Evolutionary conservation across 2,888 invertebrate species (phyloP).

Genomic region (Zeuzera pyrina): DNA sequence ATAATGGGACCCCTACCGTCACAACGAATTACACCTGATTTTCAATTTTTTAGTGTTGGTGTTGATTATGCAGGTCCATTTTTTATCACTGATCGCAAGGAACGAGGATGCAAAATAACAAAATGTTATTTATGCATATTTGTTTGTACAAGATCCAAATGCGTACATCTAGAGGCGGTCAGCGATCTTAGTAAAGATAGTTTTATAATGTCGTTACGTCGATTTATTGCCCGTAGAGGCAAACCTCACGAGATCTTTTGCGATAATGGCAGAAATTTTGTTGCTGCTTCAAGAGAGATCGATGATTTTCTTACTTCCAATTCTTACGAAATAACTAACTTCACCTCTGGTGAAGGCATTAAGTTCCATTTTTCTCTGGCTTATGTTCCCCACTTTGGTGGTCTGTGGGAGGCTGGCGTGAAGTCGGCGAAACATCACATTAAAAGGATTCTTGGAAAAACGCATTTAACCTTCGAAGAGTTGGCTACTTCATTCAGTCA

Average conservation of each 20-base stretch:
- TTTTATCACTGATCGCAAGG: constrained; percentile 3
- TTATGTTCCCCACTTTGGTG: constrained; percentile 5
- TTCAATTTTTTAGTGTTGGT: constrained; percentile 5
- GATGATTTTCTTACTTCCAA: too few relatives aligned
- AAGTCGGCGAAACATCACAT: constrained; percentile 5
- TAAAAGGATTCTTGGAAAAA: constrained; percentile 1
- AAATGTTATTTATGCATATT: constrained; percentile 7
- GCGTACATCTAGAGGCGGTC: constrained; percentile 5
- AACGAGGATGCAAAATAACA: constrained; percentile 2
- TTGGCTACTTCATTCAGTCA: too few relatives aligned
- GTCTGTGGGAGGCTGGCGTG: too few relatives aligned
- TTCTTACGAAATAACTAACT: too few relatives aligned
- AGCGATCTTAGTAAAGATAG: constrained; percentile 2
- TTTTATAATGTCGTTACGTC: constrained; percentile 6
- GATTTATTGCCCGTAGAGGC: constrained; percentile 4
- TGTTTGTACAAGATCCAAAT: constrained; percentile 3
- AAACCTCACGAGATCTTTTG: constrained; percentile 1
- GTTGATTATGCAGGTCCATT: constrained; percentile 5
- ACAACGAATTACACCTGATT: constrained; percentile 2
- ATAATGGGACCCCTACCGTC: constrained; percentile 2
- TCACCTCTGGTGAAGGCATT: constrained; percentile 1
- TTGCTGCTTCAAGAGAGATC: constrained; percentile 3
- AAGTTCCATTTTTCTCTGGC: constrained; percentile 3
- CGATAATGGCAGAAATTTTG: constrained; percentile 5
- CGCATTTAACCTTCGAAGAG: constrained; percentile 3